Evolutionary conservation across 1,140 invertebrate species (phyloP).

Genomic region (Saxidomus purpurata): DNA sequence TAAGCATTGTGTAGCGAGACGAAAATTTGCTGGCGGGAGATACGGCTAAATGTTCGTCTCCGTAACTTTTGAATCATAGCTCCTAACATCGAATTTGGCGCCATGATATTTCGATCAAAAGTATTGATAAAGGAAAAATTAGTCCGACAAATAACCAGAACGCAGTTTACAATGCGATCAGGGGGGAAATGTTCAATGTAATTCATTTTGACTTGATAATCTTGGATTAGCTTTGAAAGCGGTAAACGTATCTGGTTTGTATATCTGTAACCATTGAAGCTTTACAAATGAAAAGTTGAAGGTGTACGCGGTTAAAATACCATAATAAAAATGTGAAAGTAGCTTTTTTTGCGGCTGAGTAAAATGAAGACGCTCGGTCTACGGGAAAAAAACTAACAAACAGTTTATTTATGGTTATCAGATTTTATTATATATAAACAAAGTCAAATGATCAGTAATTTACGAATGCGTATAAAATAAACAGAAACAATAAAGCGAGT

Average conservation of each 20-base stretch:
- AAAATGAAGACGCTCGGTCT: constrained; percentile 31
- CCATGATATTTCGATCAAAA: constrained; percentile 34
- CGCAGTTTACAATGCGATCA: constrained; percentile 25
- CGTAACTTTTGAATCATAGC: constrained; percentile 13
- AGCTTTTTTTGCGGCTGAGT: neutral
- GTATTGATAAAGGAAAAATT: constrained; percentile 37
- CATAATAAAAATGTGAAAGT: too few species aligned
- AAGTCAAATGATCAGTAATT: neutral
- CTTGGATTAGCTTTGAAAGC: constrained; percentile 29
- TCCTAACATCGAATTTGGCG: constrained; percentile 28
- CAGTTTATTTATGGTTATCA: neutral
- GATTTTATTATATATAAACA: constrained; percentile 15
- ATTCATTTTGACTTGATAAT: constrained; percentile 40
- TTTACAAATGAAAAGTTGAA: constrained; percentile 11
- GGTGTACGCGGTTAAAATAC: neutral
- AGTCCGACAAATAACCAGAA: constrained; percentile 7
- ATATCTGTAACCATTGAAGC: neutral
- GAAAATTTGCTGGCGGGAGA: constrained; percentile 9
- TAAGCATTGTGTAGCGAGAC: neutral
- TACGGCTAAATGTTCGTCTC: constrained; percentile 19
- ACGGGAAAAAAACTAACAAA: neutral
- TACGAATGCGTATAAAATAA: constrained; percentile 13
- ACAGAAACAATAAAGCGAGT: neutral
- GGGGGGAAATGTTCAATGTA: neutral
- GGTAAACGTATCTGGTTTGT: neutral